These are phyloP conservation scores for Eurytoma adleriae DNA, from an alignment of 2,888 invertebrate species.

Conservation along the genomic window DNA sequence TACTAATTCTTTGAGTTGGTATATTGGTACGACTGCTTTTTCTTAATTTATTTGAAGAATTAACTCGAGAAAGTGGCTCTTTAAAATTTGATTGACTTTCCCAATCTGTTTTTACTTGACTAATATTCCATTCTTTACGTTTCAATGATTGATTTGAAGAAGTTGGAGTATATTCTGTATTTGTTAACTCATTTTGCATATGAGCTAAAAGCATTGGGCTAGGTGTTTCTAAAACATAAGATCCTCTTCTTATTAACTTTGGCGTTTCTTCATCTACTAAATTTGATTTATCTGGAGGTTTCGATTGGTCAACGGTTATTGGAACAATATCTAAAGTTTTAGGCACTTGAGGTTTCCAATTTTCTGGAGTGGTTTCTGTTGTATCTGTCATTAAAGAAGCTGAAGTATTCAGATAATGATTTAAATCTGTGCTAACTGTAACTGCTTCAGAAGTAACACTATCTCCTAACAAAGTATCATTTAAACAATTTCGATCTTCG, in stretches of 20 bases:
- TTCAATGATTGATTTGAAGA: slow-evolving; percentile 57
- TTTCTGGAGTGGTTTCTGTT: slow-evolving; percentile 62
- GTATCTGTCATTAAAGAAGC: slow-evolving; percentile 61
- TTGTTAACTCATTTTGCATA: slow-evolving; percentile 75
- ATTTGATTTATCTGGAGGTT: slow-evolving; percentile 62
- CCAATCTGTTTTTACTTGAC: slow-evolving; percentile 68
- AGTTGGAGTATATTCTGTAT: slow-evolving; percentile 63
- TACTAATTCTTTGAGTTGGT: slow-evolving; percentile 56
- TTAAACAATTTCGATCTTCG: slow-evolving; percentile 55
- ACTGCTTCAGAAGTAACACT: slow-evolving; percentile 61
- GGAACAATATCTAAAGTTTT: slow-evolving; percentile 71
- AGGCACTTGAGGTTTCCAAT: slow-evolving; percentile 71
- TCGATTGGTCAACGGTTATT: slow-evolving; percentile 64
- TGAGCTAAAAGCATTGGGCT: slow-evolving; percentile 85
- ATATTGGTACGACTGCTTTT: slow-evolving; percentile 53
- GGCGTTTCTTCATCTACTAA: slow-evolving; percentile 67
- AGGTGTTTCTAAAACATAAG: slow-evolving; percentile 87
- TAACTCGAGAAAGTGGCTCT: slow-evolving; percentile 59
- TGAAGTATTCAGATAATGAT: slow-evolving; percentile 63
- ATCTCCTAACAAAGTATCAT: slow-evolving; percentile 52
- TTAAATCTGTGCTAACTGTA: slow-evolving; percentile 62
- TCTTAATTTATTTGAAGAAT: slow-evolving; percentile 53
- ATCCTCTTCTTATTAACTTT: slow-evolving; percentile 83
- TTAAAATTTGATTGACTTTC: slow-evolving; percentile 60
- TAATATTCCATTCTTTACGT: slow-evolving; percentile 69